phyloP scores from a whole-genome alignment of 2,113 vertebrate species.

The Anolis sagrei region DNA sequence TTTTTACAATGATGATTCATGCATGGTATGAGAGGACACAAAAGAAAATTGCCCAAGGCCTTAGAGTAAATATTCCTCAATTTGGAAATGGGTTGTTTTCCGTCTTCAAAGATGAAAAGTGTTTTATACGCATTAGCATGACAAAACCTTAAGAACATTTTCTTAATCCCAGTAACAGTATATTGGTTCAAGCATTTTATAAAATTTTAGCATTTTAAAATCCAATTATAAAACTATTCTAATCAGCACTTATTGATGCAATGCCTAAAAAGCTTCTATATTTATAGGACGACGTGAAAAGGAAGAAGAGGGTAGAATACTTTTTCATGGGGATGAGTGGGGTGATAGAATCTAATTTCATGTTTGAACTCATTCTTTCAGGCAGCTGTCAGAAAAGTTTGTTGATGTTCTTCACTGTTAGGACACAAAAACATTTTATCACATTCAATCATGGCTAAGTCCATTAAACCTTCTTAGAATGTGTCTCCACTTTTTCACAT shows the following conservation, averaged over 20 bases:
- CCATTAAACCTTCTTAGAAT: not conserved
- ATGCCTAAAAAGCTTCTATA: not conserved
- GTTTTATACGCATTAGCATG: slow-evolving; percentile 34
- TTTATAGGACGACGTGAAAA: not conserved
- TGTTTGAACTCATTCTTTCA: not conserved
- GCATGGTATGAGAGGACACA: slow-evolving; percentile 47
- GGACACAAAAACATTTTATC: not conserved
- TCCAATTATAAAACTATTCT: slow-evolving; percentile 36
- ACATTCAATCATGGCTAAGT: not conserved
- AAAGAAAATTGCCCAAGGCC: slow-evolving; percentile 39
- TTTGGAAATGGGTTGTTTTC: slow-evolving; percentile 46
- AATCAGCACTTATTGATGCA: not conserved
- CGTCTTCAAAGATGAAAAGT: slow-evolving; percentile 45
- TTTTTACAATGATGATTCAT: slow-evolving; percentile 50
- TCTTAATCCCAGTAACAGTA: slow-evolving; percentile 49
- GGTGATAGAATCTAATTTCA: not conserved
- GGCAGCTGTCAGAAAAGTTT: not conserved
- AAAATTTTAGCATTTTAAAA: slow-evolving; percentile 29
- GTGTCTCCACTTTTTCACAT: not conserved
- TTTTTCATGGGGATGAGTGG: not conserved
- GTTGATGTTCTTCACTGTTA: not conserved
- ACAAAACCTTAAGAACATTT: slow-evolving; percentile 46
- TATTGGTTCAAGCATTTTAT: slow-evolving; percentile 39
- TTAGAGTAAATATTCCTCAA: slow-evolving; percentile 56
- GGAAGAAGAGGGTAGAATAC: not conserved